Percentiles rank a stretch among this genome's conserved stretches.
These are phyloP conservation scores for Acanthococcus lagerstroemiae DNA, from an alignment of 2,888 invertebrate species.

Conservation along the genomic window DNA sequence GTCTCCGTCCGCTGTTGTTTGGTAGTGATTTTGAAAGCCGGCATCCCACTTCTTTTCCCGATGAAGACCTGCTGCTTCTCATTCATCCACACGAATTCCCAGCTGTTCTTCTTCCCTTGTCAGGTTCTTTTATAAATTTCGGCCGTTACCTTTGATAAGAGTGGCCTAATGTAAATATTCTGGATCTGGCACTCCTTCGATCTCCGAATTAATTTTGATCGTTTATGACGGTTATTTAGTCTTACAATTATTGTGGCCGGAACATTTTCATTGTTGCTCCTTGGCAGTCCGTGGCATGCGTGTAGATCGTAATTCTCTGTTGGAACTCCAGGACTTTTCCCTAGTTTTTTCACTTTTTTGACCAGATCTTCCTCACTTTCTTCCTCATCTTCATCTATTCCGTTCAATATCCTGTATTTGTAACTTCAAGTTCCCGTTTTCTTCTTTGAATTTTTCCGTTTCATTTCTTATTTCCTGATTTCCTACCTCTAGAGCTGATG, in stretches of 20 bases:
- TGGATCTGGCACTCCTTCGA: background rate
- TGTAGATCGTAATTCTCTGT: background rate
- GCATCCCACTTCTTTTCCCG: background rate
- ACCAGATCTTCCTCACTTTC: background rate
- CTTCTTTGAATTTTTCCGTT: background rate
- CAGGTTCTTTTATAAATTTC: background rate
- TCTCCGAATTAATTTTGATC: background rate
- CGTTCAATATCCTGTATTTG: background rate
- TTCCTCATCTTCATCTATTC: background rate
- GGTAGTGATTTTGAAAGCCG: background rate
- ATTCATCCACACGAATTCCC: background rate
- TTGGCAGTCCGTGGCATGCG: background rate
- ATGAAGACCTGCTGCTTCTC: background rate
- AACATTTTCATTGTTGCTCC: background rate
- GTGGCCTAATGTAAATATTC: background rate
- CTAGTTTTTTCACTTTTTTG: background rate
- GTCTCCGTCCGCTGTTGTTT: background rate
- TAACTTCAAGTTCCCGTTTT: background rate
- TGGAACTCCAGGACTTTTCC: background rate
- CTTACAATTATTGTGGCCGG: background rate
- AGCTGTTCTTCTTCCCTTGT: background rate
- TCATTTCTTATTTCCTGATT: background rate
- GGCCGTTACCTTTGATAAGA: background rate
- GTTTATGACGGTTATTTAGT: background rate
- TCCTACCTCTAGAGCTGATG: too few species aligned